Conservation (phyloP, 2,888 invertebrate genomes). For the Epinotia demarniana region DNA sequence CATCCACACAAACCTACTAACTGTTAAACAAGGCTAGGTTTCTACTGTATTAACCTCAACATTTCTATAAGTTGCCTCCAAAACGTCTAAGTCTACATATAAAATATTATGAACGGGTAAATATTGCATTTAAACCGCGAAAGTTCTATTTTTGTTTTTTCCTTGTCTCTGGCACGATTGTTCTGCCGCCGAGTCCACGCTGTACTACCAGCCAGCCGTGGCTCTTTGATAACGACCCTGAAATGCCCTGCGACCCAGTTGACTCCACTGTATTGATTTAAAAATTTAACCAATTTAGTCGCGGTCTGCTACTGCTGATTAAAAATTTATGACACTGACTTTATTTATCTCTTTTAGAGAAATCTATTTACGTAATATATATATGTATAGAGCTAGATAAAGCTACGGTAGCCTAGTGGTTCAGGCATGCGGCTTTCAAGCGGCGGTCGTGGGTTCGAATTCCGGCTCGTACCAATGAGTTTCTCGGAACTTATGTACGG, state of each 20-base stretch:
- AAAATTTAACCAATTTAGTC: conserved; percentile 20
- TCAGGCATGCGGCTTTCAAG: no score
- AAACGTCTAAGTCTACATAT: no score
- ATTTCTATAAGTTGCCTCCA: neutral
- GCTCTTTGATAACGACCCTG: conserved; percentile 36
- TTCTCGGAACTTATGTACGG: no score
- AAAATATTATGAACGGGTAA: neutral
- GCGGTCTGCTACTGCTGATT: neutral
- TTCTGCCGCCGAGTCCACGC: conserved; percentile 12
- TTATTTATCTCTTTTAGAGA: neutral
- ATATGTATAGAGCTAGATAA: no score
- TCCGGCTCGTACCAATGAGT: no score
- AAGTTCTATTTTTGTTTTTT: neutral
- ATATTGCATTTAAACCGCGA: neutral
- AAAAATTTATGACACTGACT: conserved; percentile 1
- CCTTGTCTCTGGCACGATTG: conserved; percentile 22
- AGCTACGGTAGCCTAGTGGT: no score
- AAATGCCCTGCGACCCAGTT: conserved; percentile 39
- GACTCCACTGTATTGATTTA: conserved; percentile 30
- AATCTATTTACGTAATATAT: no score
- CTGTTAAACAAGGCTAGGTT: neutral
- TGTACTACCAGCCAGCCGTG: conserved; percentile 29
- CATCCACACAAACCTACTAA: neutral
- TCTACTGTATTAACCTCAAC: neutral
- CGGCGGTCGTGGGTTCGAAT: no score